Base-by-base conservation (phyloP, 2,113 vertebrate genomes). In the Chaetodon trifascialis region DNA sequence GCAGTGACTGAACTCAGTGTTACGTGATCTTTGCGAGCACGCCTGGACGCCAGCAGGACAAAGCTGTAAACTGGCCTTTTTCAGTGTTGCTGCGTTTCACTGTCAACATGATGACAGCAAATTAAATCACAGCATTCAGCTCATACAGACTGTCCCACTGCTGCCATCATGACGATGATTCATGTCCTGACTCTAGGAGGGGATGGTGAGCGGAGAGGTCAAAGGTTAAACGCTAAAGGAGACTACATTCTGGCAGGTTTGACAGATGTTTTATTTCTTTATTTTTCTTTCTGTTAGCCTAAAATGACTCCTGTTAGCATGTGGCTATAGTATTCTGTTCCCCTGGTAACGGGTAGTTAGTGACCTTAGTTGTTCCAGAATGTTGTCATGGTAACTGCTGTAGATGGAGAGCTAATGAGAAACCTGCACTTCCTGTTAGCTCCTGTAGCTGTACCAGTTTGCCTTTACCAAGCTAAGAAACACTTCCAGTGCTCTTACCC, bases 371-470 rank as follows among this genome's bases (percentile, higher is more conserved):
- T 3, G 46, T 44, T 30, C 7, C n/a, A 16, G 34, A 49, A 7
- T 72, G 55, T 54, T 49, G 51, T 59, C 42, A 49, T 49, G 44
- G 14, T 38, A 44, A 47, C 36, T 15, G 19, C 36, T 62, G 34
- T 59, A 67, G 21, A 4, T 1, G 4, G 19, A 64, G 40, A 30
- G 47, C 21, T n/a, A 19, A 40, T 46, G 23, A 1, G 19, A 16
- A 34, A 34, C 52, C 5, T 62, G 60, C 47, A 68, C 78, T 62
- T 81, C 68, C 62, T 81, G 55, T 73, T 49, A 38, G 40, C 64
- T 49, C 76, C 40, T 69, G 40, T 79, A 47, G 49, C 71, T 16
- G 15, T 12, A 52, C 55, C 21, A 52, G 12, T 25, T 42, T 19
- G 51, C 67, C 21, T 73, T 40, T 38, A 38, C 21, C 64, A 30